Evolutionary conservation across 1,140 invertebrate species (phyloP), one percentile per base, ranked within the genome.

Genomic region (Drosophila lini): DNA sequence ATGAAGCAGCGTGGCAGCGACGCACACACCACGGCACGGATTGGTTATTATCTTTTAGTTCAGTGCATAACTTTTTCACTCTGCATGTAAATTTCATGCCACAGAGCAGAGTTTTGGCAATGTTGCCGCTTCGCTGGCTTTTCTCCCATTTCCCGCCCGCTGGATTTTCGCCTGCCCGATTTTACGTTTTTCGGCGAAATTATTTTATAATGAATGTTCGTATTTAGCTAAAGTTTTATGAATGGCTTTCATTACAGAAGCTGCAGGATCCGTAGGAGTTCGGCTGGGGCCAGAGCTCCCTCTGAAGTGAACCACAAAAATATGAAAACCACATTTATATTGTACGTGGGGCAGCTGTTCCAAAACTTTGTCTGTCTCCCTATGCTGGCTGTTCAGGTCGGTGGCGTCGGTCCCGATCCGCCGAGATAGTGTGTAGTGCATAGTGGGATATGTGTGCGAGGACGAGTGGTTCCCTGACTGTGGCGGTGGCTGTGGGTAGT

Each of bases 151-250:
- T 19, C 25, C 31, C 32, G 15, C 16, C 32, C n/a, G 0, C 38
- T 40, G 16, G 42, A 48, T 36, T 41, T 38, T 63, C 41, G 9
- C n/a, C 28, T 34, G 22, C 31, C 61, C 13, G 65, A 77, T 69
- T 82, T 78, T 64, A 60, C 47, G 44, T 74, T 75, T 80, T 55
- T 62, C 45, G 65, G 25, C 36, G 48, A 89, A 89, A 89, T 89
- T 90, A 89, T 89, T 89, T 84, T 90, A 90, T 89, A 89, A 89
- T 90, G 84, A 81, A 89, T 89, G 85, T 81, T 81, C 81, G 85
- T 89, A 85, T 89, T 89, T 89, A 81, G 81, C 85, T 56, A 89
- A 89, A 90, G 85, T 90, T 89, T 90, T 85, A 90, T 89, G 84
- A 90, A 89, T 89, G 85, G 81, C 85, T 88, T 88, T 88, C 80